These are phyloP conservation scores for Amphibalanus amphitrite DNA, from an alignment of 1,140 invertebrate species.

Conservation along the genomic window DNA sequence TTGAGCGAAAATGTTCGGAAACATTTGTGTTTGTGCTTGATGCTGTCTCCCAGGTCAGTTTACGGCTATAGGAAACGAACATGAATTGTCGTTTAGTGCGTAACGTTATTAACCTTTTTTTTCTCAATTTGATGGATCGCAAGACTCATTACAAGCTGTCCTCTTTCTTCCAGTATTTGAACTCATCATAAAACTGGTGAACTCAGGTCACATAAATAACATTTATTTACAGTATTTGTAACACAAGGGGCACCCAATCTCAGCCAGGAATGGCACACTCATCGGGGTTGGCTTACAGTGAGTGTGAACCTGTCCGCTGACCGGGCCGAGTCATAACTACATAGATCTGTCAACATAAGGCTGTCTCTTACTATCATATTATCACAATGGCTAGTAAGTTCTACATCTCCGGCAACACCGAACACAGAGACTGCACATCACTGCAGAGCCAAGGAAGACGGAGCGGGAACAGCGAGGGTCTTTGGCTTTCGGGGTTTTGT, in stretches of 20 bases:
- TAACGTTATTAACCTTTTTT: too few relatives aligned
- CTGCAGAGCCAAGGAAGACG: neutral
- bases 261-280: neutral
- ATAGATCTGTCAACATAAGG: neutral
- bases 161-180: too few relatives aligned
- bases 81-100: too few relatives aligned
- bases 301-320: neutral
- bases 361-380: neutral
- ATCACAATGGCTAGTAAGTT: neutral
- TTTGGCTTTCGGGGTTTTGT: neutral
- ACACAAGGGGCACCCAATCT: neutral
- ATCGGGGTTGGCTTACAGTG: neutral
- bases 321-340: too few relatives aligned
- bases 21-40: too few relatives aligned
- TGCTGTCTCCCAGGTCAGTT: too few relatives aligned
- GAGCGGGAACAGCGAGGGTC: neutral
- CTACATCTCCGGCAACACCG: neutral
- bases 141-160: too few relatives aligned
- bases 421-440: neutral
- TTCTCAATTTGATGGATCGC: too few relatives aligned
- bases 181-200: too few relatives aligned
- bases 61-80: too few relatives aligned
- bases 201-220: neutral
- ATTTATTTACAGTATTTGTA: slow-evolving; percentile 1
- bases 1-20: too few relatives aligned